Evolutionary conservation across 1,140 invertebrate species (phyloP), one percentile per base, ranked within the genome.

Genomic region (Proctacanthus coquilletti): DNA sequence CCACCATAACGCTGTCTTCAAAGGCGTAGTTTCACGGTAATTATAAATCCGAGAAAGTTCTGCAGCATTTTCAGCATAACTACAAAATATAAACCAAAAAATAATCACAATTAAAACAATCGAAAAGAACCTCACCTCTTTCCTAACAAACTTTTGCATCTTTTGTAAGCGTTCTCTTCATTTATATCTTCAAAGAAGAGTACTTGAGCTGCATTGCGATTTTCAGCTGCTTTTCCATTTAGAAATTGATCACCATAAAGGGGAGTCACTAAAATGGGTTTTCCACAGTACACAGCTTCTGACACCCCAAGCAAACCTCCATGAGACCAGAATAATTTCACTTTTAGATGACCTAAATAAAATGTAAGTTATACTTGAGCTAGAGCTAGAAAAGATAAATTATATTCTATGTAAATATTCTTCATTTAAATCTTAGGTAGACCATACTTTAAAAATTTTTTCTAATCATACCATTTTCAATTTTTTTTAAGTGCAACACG

Each of bases 191-290:
- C 44, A 27, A 68, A 70, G 36, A 66, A 46, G 14, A 80, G 21
- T 6, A 71, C 54, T 0, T 71, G 49, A 1, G 75, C 76, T 2
- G 68, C 58, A 5, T 75, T 74, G 30, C 70, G 69, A 35, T 70
- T 66, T 45, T 70, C 62, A 0, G 71, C 53, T 1, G 69, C 65
- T 18, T 62, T 62, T 0, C 65, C 68, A 50, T 76, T 74, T 2
- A 72, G 63, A 21, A 68, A 66, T 47, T 77, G 76, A 48, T 84
- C 80, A 1, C 70, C 77, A 44, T 74, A 68, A 20, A 84, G 54
- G 2, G 82, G 82, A 42, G 83, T 72, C 18, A 75, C 70, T 13
- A 87, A 55, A 43, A 83, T 63, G 0, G 83, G 82, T n/a, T 82
- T 75, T 13, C 70, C 78, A 45, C 70, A 78, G 47, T 78, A 70